Base-by-base conservation (phyloP, 2,797 vertebrate genomes). In the Thaleichthys pacificus region DNA sequence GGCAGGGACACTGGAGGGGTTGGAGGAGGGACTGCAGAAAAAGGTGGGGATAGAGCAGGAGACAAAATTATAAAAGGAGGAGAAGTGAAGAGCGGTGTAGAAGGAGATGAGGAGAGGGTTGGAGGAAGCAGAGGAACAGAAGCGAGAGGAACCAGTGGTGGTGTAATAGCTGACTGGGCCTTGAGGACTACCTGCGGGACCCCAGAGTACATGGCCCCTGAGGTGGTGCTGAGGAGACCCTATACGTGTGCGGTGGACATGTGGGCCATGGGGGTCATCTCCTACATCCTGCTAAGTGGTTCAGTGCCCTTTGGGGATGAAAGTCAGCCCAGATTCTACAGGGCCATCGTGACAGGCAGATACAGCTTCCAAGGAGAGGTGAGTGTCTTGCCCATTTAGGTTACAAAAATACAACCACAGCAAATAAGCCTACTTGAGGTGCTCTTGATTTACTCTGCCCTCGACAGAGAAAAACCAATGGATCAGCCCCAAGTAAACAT, bases 301-400 rank as follows among this genome's bases (percentile, higher is more conserved):
- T 88, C 86, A 3, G 79, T 90, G 88, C 89, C 89, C 0, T 92
- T 92, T 26, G 86, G 92, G 63, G 88, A 91, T 3, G 82, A 88
- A 76, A 88, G 78, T 61, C 80, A 72, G 12, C 72, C 83, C 0
- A 75, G 73, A 2, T 86, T 92, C 64, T 90, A 84, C 80, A 78
- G 77, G 38, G 83, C 86, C 77, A 91, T 92, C 9, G 63, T 89
- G 12, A 87, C 79, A 21, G 89, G 88, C 14, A 88, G 80, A 69
- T 88, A 82, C 86, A 86, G 85, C 76, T 92, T 91, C 77, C 72
- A 81, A 22, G 79, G 83, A 69, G 85, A 91, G 12, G 88, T 90
- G 71, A 84, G 88, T 91, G 35, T 56, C 4, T n/a, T n/a, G 51
- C 8, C 17, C 19, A 17, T 56, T 56, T 56, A 17, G 15, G 51